Percentiles rank a stretch among this genome's conserved stretches.
These are phyloP conservation scores for Artemia franciscana DNA, from an alignment of 1,140 invertebrate species.

Conservation along the genomic window DNA sequence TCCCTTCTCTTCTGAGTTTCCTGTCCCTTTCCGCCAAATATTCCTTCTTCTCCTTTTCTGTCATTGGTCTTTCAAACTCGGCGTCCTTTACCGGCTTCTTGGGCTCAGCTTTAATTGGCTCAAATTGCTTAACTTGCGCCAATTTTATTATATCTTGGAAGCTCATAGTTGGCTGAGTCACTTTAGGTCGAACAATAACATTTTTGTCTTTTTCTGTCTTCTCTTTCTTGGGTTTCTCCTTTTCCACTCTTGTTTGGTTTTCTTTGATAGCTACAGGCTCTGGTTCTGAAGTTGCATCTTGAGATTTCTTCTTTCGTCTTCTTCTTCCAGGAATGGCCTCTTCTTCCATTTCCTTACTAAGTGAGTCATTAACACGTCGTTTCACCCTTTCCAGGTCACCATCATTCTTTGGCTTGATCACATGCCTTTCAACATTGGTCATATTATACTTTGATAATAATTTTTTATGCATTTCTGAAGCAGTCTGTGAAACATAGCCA, in stretches of 20 bases:
- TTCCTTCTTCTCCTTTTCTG: constrained; percentile 50
- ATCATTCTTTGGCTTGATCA: constrained; percentile 10
- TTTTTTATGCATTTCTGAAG: constrained; percentile 50
- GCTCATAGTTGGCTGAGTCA: constrained; percentile 12
- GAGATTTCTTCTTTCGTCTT: constrained; percentile 23
- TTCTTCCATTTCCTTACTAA: constrained; percentile 11
- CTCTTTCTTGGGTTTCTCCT: constrained; percentile 6
- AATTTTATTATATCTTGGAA: constrained; percentile 36
- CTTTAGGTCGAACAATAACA: constrained; percentile 6
- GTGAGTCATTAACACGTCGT: constrained; percentile 1
- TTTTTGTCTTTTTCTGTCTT: constrained; percentile 5
- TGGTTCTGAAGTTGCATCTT: constrained; percentile 29
- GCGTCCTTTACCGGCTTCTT: constrained; percentile 34
- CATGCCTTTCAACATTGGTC: constrained; percentile 24
- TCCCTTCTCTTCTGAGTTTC: constrained; percentile 7
- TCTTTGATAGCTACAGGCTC: constrained; percentile 16
- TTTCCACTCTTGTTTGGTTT: constrained; percentile 1
- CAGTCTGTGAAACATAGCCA: constrained; percentile 58
- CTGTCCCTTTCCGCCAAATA: constrained; percentile 22
- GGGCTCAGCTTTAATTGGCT: constrained; percentile 35
- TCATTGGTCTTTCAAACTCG: constrained; percentile 36
- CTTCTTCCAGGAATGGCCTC: constrained; percentile 16
- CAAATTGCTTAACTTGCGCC: constrained; percentile 55
- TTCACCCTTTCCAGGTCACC: constrained; percentile 12
- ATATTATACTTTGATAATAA: constrained; percentile 57